These are phyloP conservation scores for Sminthopsis crassicaudata DNA, from an alignment of 2,113 vertebrate species.

Conservation along the genomic window DNA sequence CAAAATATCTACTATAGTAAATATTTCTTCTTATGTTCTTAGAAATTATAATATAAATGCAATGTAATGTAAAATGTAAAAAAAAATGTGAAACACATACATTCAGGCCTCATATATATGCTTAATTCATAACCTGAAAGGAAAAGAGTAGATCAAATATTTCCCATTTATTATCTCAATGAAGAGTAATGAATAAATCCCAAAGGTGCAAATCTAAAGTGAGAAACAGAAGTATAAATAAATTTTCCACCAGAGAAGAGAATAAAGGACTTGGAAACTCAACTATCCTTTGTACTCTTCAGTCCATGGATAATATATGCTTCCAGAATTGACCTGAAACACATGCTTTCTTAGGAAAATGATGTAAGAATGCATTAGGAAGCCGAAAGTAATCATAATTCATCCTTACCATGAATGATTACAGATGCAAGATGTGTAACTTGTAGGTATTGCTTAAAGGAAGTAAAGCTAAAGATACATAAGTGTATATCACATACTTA, in stretches of 20 bases:
- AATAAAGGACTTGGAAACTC: background rate
- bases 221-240: background rate
- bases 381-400: background rate
- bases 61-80: background rate
- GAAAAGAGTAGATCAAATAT: background rate
- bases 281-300: background rate
- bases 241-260: background rate
- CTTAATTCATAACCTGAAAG: background rate
- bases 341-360: background rate
- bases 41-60: background rate
- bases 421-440: background rate
- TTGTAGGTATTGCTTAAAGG: background rate
- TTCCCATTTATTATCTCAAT: background rate
- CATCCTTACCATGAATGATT: background rate
- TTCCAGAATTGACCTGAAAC: background rate
- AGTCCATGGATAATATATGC: background rate
- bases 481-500: background rate
- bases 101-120: background rate
- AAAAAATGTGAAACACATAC: background rate
- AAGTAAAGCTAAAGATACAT: background rate
- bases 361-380: background rate
- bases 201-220: background rate
- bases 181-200: background rate
- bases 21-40: background rate
- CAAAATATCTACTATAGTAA: background rate